Evolutionary conservation across 2,888 invertebrate genomes (phyloP).

Genomic region (Tortrix viridana): DNA sequence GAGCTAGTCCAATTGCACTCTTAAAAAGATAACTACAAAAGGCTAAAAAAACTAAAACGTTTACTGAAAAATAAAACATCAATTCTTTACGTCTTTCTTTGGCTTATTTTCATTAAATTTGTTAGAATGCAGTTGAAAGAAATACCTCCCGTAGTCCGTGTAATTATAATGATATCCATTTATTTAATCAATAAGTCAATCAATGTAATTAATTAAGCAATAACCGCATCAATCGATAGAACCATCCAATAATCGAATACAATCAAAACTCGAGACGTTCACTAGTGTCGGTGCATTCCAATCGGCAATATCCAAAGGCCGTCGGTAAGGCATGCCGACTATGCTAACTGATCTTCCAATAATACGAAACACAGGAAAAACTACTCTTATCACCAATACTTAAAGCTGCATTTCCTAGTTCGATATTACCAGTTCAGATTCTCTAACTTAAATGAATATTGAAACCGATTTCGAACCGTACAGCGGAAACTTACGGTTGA

Average conservation of each 20-base stretch:
- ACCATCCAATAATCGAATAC: slow-evolving; percentile 13
- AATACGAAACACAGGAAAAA: not conserved
- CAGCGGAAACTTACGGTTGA: too few relatives aligned
- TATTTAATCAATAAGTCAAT: not conserved
- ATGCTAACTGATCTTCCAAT: slow-evolving; percentile 1
- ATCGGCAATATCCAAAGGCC: slow-evolving; percentile 28
- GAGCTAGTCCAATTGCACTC: too few relatives aligned
- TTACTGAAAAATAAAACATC: too few relatives aligned
- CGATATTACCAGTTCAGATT: not conserved
- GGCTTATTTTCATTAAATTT: too few relatives aligned
- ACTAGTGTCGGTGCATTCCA: slow-evolving; percentile 26
- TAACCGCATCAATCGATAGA: not conserved
- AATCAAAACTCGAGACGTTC: slow-evolving; percentile 25
- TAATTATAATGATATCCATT: too few relatives aligned
- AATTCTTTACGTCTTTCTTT: too few relatives aligned
- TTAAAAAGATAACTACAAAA: too few relatives aligned
- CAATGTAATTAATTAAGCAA: not conserved
- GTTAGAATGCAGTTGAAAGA: too few relatives aligned
- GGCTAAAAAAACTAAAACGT: too few relatives aligned
- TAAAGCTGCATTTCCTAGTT: not conserved
- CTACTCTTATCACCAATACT: not conserved
- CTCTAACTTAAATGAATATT: not conserved
- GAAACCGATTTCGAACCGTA: too few relatives aligned
- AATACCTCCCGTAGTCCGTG: too few relatives aligned
- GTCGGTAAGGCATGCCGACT: slow-evolving; percentile 1